phyloP scores from a whole-genome alignment of 1,140 invertebrate species.

The Mercenaria mercenaria region DNA sequence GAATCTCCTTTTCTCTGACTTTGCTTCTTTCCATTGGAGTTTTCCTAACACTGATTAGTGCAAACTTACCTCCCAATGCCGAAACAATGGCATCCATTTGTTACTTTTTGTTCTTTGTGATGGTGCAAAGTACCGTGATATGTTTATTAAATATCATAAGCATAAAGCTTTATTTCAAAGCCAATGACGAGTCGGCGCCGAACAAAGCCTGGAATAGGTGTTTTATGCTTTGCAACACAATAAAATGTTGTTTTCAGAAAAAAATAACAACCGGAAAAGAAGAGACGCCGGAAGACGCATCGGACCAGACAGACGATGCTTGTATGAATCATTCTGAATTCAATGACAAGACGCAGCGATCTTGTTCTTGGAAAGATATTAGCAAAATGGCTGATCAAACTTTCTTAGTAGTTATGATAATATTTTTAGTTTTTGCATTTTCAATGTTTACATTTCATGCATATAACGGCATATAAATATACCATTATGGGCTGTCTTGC shows the following conservation, averaged over 20 bases:
- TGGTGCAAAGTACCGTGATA: background rate
- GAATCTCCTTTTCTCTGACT: conserved; percentile 22
- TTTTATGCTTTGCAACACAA: background rate
- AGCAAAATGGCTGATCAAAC: background rate
- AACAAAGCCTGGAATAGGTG: background rate
- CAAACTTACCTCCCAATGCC: background rate
- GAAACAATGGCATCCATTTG: conserved; percentile 7
- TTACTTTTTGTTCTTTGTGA: background rate
- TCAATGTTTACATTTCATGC: background rate
- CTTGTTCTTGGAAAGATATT: conserved; percentile 1
- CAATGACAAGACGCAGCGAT: background rate
- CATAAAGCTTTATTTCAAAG: background rate
- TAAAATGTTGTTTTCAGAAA: background rate
- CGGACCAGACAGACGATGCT: background rate
- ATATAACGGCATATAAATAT: too few species aligned
- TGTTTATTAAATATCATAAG: background rate
- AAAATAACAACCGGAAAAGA: background rate
- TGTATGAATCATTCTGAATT: background rate
- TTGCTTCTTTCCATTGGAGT: background rate
- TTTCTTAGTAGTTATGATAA: background rate
- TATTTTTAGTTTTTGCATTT: background rate
- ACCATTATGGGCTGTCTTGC: too few species aligned
- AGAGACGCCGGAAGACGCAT: background rate
- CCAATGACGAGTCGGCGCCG: background rate
- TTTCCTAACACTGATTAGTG: conserved; percentile 20